Percentiles rank a stretch among this genome's conserved stretches.
These are phyloP conservation scores for Lysandra bellargus DNA, from an alignment of 2,888 invertebrate genomes.

Conservation along the genomic window DNA sequence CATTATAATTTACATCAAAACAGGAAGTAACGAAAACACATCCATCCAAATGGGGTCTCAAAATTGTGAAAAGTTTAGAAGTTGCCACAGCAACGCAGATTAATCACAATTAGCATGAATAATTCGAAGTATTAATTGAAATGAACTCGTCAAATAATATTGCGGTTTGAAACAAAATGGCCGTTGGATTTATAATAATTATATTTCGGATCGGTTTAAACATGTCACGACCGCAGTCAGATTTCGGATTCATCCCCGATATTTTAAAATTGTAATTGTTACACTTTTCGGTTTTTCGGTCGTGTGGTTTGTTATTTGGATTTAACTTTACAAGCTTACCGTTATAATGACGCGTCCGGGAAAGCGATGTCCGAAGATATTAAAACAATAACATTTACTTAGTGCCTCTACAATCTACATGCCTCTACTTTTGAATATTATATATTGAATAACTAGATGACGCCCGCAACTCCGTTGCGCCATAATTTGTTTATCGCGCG, in stretches of 20 bases:
- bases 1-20: not conserved
- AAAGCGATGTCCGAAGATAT: too few species aligned
- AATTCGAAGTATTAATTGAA: slow-evolving; percentile 37
- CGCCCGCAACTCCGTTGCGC: too few species aligned
- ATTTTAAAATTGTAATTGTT: slow-evolving; percentile 29
- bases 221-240: slow-evolving; percentile 37
- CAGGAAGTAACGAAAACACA: not conserved
- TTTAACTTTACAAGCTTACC: not conserved
- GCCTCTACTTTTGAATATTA: not conserved
- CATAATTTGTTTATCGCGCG: too few species aligned
- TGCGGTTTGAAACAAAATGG: slow-evolving; percentile 39
- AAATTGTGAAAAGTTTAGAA: not conserved
- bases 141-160: slow-evolving; percentile 41
- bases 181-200: slow-evolving; percentile 41
- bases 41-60: not conserved
- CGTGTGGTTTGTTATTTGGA: slow-evolving; percentile 12
- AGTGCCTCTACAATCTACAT: not conserved
- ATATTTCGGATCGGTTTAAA: slow-evolving; percentile 38
- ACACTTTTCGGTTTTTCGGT: slow-evolving; percentile 14
- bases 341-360: not conserved
- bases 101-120: slow-evolving; percentile 26
- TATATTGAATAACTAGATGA: too few species aligned
- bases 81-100: slow-evolving; percentile 24
- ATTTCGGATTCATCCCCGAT: slow-evolving; percentile 28
- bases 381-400: not conserved